phyloP scores from a whole-genome alignment of 1,140 invertebrate species.

The Monomorium pharaonis region DNA sequence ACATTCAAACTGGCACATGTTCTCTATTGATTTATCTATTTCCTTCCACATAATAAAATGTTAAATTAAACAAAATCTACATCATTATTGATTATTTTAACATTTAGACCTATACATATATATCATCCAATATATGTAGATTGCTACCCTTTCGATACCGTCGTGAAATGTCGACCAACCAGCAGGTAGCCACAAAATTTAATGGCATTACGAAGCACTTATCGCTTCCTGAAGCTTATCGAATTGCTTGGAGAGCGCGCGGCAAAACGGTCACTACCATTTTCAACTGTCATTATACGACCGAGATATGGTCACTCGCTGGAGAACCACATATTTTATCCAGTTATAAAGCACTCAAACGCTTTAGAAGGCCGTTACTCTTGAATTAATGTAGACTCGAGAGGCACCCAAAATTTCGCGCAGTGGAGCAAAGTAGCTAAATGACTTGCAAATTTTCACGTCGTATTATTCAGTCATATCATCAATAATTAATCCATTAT shows the following conservation, averaged over 20 bases:
- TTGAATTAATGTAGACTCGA: constrained; percentile 38
- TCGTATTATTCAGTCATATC: neutral
- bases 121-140: neutral
- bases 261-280: constrained; percentile 23
- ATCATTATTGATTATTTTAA: neutral
- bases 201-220: constrained; percentile 64
- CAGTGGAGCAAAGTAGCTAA: neutral
- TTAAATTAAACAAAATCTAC: neutral
- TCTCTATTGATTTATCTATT: neutral
- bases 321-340: constrained; percentile 60
- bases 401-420: neutral
- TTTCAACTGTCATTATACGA: constrained; percentile 45
- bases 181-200: constrained; percentile 52
- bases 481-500: constrained; percentile 31
- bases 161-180: constrained; percentile 37
- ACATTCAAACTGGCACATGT: too few relatives aligned
- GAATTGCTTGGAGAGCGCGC: constrained; percentile 16
- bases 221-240: constrained; percentile 48
- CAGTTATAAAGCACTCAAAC: constrained; percentile 70
- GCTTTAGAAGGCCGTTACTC: constrained; percentile 58
- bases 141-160: neutral
- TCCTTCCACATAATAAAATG: neutral
- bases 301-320: constrained; percentile 50
- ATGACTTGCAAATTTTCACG: constrained; percentile 19
- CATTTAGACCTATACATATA: neutral